These are phyloP conservation scores for Telenomus remus DNA, from an alignment of 1,140 invertebrate species.

Conservation along the genomic window DNA sequence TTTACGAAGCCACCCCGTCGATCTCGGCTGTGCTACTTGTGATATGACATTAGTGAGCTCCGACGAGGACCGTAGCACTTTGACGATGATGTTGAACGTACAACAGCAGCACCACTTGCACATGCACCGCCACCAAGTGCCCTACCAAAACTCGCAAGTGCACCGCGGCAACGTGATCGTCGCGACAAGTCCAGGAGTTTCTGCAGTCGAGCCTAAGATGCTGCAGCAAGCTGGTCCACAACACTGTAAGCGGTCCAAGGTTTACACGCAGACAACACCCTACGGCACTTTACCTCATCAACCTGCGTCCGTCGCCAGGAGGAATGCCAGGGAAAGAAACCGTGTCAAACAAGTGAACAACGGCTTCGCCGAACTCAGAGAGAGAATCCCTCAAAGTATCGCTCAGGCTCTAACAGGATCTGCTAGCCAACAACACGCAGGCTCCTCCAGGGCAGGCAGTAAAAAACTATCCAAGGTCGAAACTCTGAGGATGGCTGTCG, in stretches of 20 bases:
- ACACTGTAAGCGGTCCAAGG: slow-evolving; percentile 66
- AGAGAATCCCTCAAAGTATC: slow-evolving; percentile 89
- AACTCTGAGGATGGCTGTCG: slow-evolving; percentile 93
- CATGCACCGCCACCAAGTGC: slow-evolving; percentile 41
- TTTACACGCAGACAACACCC: slow-evolving; percentile 67
- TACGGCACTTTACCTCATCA: slow-evolving; percentile 75
- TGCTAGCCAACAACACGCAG: slow-evolving; percentile 74
- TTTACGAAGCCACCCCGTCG: background rate
- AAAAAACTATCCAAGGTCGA: slow-evolving; percentile 97
- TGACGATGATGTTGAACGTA: slow-evolving; percentile 70
- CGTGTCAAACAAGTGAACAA: slow-evolving; percentile 97
- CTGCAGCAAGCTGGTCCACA: slow-evolving; percentile 45
- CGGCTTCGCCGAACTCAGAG: slow-evolving; percentile 90
- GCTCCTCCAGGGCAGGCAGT: slow-evolving; percentile 78
- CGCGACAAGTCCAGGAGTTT: slow-evolving; percentile 57
- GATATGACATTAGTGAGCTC: slow-evolving; percentile 72
- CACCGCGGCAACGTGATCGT: slow-evolving; percentile 71
- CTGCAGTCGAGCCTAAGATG: slow-evolving; percentile 36
- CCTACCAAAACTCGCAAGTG: slow-evolving; percentile 54
- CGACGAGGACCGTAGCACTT: slow-evolving; percentile 58
- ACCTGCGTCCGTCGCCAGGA: slow-evolving; percentile 89
- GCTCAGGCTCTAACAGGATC: slow-evolving; percentile 79
- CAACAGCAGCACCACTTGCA: slow-evolving; percentile 67
- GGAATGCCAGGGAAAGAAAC: slow-evolving; percentile 95
- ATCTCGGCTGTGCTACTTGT: slow-evolving; percentile 28